Base-by-base conservation (phyloP, 2,888 invertebrate species). In the Subacronicta megacephala region DNA sequence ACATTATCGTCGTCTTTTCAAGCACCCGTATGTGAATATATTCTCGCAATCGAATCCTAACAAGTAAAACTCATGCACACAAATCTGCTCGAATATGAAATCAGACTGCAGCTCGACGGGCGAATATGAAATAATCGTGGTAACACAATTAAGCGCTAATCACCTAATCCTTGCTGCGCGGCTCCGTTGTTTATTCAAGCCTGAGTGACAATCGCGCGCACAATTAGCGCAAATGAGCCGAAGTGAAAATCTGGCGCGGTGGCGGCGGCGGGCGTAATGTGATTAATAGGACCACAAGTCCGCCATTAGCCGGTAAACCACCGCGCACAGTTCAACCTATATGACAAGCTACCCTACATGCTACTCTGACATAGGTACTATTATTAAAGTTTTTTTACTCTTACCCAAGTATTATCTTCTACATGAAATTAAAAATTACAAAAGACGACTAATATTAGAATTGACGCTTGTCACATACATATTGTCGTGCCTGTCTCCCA, bases 211-310 rank as follows among this genome's bases (percentile, higher is more conserved):
- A 93, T 93, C 90, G 90, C 90, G 93, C 89, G 90, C 88, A 90
- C 93, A 93, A 94, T 94, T 93, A 94, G 90, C 90, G 90, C 92
- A 93, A 94, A 93, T 94, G 93, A 94, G 93, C 90, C 92, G 92
- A 90, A 92, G 92, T 89, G 92, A 91, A 93, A 94, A 93, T 93
- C 93, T 93, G 93, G 91, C 89, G 89, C 78, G 80, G 83, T 77
- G 76, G 82, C 72, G 76, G 80, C 72, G 77, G 81, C 73, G 64
- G 69, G 49, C 59, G 31, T 93, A 93, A 93, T 93, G 90, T 90
- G 91, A 93, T 94, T 93, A 93, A 88, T 87, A 81, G 84, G 78
- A 76, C 93, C 92, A 76, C 92, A 87, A 89, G 88, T 78, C 81
- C 83, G 84, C 85, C 88, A 89, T 89, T 90, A 88, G 79, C 82